Evolutionary conservation across 1,140 invertebrate species (phyloP).

Genomic region (Drosophila azteca): DNA sequence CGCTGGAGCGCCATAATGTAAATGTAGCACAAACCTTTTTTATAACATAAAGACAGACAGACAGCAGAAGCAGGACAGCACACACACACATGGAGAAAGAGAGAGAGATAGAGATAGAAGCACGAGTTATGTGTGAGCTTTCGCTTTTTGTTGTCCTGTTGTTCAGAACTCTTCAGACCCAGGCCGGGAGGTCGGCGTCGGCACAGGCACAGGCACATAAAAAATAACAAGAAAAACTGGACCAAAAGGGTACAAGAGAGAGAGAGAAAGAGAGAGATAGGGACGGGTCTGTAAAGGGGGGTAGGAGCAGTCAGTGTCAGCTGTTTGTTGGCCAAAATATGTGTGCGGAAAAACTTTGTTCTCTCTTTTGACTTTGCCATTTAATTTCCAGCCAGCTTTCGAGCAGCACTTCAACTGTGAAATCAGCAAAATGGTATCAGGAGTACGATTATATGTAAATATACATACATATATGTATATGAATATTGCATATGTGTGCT

Average conservation of each 20-base stretch:
- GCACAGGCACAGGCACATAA: slow-evolving; percentile 28
- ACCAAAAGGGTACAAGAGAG: slow-evolving; percentile 57
- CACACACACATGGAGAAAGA: slow-evolving; percentile 20
- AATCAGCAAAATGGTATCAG: slow-evolving; percentile 67
- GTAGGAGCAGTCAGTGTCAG: slow-evolving; percentile 47
- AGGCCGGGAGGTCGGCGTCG: no score
- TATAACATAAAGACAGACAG: slow-evolving; percentile 60
- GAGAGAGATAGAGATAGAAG: slow-evolving; percentile 16
- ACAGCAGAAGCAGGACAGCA: slow-evolving; percentile 7
- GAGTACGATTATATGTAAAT: slow-evolving; percentile 2
- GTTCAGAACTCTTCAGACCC: not conserved
- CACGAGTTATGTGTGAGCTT: slow-evolving; percentile 77
- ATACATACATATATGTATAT: slow-evolving; percentile 42
- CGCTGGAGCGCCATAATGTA: slow-evolving; percentile 74
- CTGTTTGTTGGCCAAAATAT: slow-evolving; percentile 64
- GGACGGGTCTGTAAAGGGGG: no score
- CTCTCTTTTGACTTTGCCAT: slow-evolving; percentile 59
- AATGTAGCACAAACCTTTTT: slow-evolving; percentile 82
- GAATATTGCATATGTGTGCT: slow-evolving; percentile 17
- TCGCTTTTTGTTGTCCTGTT: slow-evolving; percentile 65
- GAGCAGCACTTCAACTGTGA: slow-evolving; percentile 74
- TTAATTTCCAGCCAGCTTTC: slow-evolving; percentile 70
- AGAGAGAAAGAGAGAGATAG: not conserved
- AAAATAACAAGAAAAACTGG: slow-evolving; percentile 70
- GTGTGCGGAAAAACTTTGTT: slow-evolving; percentile 41